Evolutionary conservation across 2,888 invertebrate species (phyloP).

Genomic region (Acrobasis suavella): DNA sequence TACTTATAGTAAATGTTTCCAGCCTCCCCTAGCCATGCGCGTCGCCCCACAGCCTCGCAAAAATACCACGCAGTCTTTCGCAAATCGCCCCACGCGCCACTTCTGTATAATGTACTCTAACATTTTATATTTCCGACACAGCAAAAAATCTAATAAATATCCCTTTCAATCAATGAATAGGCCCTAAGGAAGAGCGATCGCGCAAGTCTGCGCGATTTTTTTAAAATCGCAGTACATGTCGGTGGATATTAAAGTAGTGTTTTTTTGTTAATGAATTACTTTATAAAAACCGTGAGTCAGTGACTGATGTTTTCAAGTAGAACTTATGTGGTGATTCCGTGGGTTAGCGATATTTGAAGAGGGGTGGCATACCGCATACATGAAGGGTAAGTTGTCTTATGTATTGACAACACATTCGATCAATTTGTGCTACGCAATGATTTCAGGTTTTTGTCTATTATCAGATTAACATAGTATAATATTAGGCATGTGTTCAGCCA

Average conservation of each 20-base stretch:
- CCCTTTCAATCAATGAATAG: slow-evolving; percentile 41
- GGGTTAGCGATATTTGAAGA: slow-evolving; percentile 41
- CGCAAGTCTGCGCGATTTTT: slow-evolving; percentile 31
- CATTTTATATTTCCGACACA: slow-evolving; percentile 38
- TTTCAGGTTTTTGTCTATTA: background rate
- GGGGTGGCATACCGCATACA: slow-evolving; percentile 54
- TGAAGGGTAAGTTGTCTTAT: slow-evolving; percentile 71
- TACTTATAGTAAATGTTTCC: slow-evolving; percentile 56
- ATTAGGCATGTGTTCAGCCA: too few species aligned
- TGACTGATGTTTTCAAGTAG: slow-evolving; percentile 48
- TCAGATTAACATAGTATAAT: too few species aligned
- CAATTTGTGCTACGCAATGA: slow-evolving; percentile 14
- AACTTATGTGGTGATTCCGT: slow-evolving; percentile 48
- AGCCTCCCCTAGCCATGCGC: slow-evolving; percentile 69
- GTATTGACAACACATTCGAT: slow-evolving; percentile 29
- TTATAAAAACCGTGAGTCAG: slow-evolving; percentile 49
- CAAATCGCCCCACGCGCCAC: slow-evolving; percentile 63
- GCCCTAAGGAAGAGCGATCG: slow-evolving; percentile 34
- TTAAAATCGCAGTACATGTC: slow-evolving; percentile 23
- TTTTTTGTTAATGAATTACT: slow-evolving; percentile 39
- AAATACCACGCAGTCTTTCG: slow-evolving; percentile 71
- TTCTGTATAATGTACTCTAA: slow-evolving; percentile 51
- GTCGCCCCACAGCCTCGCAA: slow-evolving; percentile 59
- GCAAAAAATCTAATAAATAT: slow-evolving; percentile 41
- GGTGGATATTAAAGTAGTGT: slow-evolving; percentile 38